phyloP scores from a whole-genome alignment of 2,797 vertebrate genomes.

The Gallinago nigripennis region DNA sequence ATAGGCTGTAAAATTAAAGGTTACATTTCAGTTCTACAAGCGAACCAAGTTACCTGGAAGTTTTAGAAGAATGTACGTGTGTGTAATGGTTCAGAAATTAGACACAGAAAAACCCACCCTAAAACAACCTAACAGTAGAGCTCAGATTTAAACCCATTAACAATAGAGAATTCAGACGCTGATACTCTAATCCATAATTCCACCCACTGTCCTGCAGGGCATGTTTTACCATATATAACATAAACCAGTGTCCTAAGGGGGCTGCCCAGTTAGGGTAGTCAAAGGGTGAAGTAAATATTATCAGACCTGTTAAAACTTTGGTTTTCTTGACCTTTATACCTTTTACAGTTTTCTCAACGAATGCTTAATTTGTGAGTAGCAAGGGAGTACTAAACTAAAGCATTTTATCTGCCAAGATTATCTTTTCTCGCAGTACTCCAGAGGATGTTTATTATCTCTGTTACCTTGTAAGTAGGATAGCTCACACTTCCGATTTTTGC shows the following conservation, averaged over 20 bases:
- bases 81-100: not conserved
- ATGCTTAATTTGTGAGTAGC: not conserved
- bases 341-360: not conserved
- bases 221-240: not conserved
- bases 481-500: not conserved
- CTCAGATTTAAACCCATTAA: not conserved
- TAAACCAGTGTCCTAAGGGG: not conserved
- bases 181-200: not conserved
- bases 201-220: not conserved
- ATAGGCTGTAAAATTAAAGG: conserved; percentile 58
- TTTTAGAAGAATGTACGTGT: not conserved
- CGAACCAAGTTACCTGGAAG: conserved; percentile 35
- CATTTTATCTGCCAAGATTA: not conserved
- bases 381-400: not conserved
- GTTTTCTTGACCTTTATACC: not conserved
- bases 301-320: not conserved
- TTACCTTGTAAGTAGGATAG: not conserved
- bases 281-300: not conserved
- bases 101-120: not conserved
- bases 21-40: conserved; percentile 33
- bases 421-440: not conserved
- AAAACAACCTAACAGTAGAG: not conserved
- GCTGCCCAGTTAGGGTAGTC: not conserved
- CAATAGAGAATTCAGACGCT: not conserved
- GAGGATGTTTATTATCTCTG: not conserved